These are phyloP conservation scores for Gambusia yucatana DNA, from an alignment of 2,797 vertebrate species.

Conservation along the genomic window DNA sequence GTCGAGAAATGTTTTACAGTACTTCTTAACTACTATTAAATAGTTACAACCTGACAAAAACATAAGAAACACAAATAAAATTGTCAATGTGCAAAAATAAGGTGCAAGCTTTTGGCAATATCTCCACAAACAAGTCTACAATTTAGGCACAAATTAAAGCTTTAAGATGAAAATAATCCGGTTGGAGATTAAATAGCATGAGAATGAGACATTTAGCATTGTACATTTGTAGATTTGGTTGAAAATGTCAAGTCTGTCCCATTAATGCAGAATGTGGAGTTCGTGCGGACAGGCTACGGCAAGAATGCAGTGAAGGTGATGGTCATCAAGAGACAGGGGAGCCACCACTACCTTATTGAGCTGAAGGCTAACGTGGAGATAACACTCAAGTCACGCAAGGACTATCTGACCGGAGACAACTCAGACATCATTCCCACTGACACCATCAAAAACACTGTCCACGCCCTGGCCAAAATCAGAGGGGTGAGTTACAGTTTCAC, in stretches of 20 bases:
- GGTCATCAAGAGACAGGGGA: conserved; percentile 83
- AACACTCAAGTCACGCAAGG: conserved; percentile 86
- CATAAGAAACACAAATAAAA: neutral
- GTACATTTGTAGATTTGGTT: neutral
- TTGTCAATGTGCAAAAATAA: neutral
- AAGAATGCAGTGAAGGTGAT: conserved; percentile 92
- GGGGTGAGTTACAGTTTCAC: conserved; percentile 81
- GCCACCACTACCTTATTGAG: conserved; percentile 86
- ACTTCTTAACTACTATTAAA: neutral
- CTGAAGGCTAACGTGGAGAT: conserved; percentile 88
- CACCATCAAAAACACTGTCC: conserved; percentile 95
- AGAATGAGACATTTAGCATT: neutral
- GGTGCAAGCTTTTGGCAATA: neutral
- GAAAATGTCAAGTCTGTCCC: conserved; percentile 19
- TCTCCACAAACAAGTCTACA: neutral
- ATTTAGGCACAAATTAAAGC: neutral
- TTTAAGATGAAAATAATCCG: neutral
- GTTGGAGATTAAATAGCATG: neutral
- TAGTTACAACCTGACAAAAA: neutral
- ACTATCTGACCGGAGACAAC: conserved; percentile 91
- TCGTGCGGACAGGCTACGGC: conserved; percentile 92
- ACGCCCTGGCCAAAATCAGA: conserved; percentile 90
- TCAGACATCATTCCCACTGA: conserved; percentile 94
- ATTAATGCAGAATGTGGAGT: conserved; percentile 84
- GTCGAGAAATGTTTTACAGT: neutral